Base-by-base conservation (phyloP, 1,140 invertebrate species). In the Manduca sexta region DNA sequence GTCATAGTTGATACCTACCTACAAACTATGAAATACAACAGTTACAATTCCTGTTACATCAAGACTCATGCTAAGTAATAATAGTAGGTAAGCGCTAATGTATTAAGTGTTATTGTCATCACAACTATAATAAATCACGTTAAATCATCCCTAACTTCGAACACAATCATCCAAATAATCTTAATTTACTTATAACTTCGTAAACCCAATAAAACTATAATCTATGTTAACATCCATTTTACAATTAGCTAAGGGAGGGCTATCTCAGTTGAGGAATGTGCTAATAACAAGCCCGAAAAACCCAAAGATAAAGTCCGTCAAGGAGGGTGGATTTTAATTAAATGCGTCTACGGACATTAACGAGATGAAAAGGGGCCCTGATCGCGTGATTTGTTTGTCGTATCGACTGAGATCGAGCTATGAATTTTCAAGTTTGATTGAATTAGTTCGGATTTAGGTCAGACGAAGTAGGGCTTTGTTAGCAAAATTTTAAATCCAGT, bases 301-400 rank as follows among this genome's bases (percentile, higher is more conserved):
- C 68, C 55, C 58, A 50, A 63, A 70, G 68, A 73, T 73, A 66
- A 67, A 69, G 64, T 68, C 60, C 45, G 57, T 45, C 49, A 31
- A 31, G 58, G 64, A 69, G 73, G 75, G 75, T 74, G 71, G 67
- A 71, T 79, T 80, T 80, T 80, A 80, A 80, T 80, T 77, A 80
- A 80, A 80, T 69, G 67, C 66, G 66, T 64, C 68, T 67, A 64
- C 54, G 71, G 48, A 67, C 68, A 69, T 74, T 80, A 80, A 77
- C 75, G 72, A 76, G 76, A 80, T 69, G 72, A 72, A 76, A 76
- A 63, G 61, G 53, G 55, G 64, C 60, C 65, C 66, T 68, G 51
- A 67, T 74, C 70, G 39, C 39, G 64, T 73, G 76, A 77, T 80
- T 80, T 79, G 75, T 76, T 80, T 77, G 76, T 74, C 30, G 53